Evolutionary conservation across 2,888 invertebrate species (phyloP).

Genomic region (Prosapia bicincta): DNA sequence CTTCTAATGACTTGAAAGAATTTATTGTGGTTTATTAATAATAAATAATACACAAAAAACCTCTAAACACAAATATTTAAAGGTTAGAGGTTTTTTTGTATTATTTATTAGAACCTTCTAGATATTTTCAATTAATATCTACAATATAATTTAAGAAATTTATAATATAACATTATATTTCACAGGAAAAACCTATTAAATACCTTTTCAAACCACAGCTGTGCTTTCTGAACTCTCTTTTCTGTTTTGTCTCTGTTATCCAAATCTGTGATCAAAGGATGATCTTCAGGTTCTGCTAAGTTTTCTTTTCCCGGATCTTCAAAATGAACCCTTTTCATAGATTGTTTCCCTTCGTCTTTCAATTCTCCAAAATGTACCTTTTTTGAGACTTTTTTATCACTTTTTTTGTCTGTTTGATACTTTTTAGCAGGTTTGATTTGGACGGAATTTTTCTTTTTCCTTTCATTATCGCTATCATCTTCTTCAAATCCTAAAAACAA

Average conservation of each 20-base stretch:
- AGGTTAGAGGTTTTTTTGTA: too few species aligned
- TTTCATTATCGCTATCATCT: constrained; percentile 58
- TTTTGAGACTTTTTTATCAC: constrained; percentile 41
- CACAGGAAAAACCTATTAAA: too few species aligned
- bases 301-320: constrained; percentile 42
- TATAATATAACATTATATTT: too few species aligned
- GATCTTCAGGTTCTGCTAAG: constrained; percentile 43
- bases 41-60: too few species aligned
- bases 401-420: neutral
- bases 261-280: constrained; percentile 76
- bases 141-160: too few species aligned
- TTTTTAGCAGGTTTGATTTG: neutral
- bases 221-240: constrained; percentile 71
- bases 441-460: constrained; percentile 42
- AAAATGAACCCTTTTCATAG: constrained; percentile 32
- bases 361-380: constrained; percentile 31
- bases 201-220: constrained; percentile 80
- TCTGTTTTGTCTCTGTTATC: constrained; percentile 72
- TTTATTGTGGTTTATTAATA: too few species aligned
- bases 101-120: neutral
- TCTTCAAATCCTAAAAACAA: too few species aligned
- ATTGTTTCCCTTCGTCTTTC: constrained; percentile 44
- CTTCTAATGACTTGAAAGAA: too few species aligned
- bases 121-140: neutral
- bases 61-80: too few species aligned